Percentiles rank a stretch among this genome's conserved stretches.
Conservation (phyloP, 92 coral and sea anemone genomes). For the Ricordea florida region DNA sequence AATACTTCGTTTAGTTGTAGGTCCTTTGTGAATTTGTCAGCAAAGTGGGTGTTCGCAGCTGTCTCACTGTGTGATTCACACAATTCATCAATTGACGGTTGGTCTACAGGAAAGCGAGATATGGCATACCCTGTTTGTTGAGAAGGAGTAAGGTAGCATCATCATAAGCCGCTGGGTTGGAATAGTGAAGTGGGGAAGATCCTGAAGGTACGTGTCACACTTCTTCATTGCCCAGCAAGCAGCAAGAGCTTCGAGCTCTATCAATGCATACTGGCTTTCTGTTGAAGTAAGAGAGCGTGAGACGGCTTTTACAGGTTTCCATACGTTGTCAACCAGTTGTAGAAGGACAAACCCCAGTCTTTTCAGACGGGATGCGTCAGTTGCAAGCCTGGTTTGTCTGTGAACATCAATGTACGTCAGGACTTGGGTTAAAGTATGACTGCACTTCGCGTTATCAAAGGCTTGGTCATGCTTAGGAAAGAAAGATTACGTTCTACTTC, state of each 20-base stretch:
- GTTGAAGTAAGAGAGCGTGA: neutral
- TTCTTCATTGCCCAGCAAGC: conserved; percentile 20
- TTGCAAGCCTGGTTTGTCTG: neutral
- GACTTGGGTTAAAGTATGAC: too few relatives aligned
- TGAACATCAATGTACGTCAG: neutral
- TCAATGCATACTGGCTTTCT: conserved; percentile 3
- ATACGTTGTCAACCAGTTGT: neutral
- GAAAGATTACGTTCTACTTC: neutral
- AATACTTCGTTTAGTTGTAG: conserved; percentile 7
- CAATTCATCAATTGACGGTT: neutral
- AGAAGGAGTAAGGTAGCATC: too few relatives aligned
- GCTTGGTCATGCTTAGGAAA: conserved; percentile 15
- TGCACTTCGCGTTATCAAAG: too few relatives aligned
- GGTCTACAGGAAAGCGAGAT: conserved; percentile 38
- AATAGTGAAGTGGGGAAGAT: neutral
- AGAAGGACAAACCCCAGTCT: neutral
- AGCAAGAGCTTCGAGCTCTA: conserved; percentile 7
- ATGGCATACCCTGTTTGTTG: conserved; percentile 16
- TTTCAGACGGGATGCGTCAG: neutral
- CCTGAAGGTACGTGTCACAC: neutral
- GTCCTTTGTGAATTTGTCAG: conserved; percentile 5
- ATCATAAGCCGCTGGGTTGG: conserved; percentile 15
- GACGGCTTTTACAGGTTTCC: conserved; percentile 1
- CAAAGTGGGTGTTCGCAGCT: conserved; percentile 11
- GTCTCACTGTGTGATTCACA: conserved; percentile 14